These are phyloP conservation scores for Phacellophora camtschatica DNA, from an alignment of 30 jellyfish, hydroid and myxozoan genomes.

Conservation along the genomic window DNA sequence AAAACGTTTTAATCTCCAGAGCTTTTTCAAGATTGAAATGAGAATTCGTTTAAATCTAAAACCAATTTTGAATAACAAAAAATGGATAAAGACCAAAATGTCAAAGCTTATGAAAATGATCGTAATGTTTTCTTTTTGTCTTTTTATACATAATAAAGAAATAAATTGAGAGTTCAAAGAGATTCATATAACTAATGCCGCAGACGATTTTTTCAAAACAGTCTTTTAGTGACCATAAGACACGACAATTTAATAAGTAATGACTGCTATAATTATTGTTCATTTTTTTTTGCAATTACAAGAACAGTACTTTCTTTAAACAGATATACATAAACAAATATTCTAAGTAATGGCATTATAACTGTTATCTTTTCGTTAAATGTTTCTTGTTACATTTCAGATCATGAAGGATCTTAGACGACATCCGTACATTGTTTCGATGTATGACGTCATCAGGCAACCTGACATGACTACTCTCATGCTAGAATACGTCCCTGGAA, in stretches of 20 bases:
- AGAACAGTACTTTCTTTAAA: too few species aligned
- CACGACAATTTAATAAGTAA: too few species aligned
- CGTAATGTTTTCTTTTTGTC: background rate
- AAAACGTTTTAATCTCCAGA: background rate
- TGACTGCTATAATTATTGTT: too few species aligned
- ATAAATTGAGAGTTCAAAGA: too few species aligned
- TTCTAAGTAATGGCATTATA: too few species aligned
- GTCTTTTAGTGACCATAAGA: too few species aligned
- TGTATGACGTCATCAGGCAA: constrained; percentile 64
- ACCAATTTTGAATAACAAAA: background rate
- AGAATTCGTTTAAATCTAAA: background rate
- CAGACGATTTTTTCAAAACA: too few species aligned
- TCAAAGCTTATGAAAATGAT: background rate
- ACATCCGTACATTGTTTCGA: constrained; percentile 69
- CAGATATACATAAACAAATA: too few species aligned
- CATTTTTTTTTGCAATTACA: too few species aligned
- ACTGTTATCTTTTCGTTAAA: too few species aligned
- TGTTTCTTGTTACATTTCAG: too few species aligned
- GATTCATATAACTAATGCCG: too few species aligned
- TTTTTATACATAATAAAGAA: background rate
- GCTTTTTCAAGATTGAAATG: background rate
- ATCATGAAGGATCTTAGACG: constrained; percentile 70
- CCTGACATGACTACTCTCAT: constrained; percentile 40
- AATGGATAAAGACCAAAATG: background rate
- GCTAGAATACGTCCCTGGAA: constrained; percentile 65